phyloP scores from a whole-genome alignment of 2,113 vertebrate species.

The Silurus glanis region DNA sequence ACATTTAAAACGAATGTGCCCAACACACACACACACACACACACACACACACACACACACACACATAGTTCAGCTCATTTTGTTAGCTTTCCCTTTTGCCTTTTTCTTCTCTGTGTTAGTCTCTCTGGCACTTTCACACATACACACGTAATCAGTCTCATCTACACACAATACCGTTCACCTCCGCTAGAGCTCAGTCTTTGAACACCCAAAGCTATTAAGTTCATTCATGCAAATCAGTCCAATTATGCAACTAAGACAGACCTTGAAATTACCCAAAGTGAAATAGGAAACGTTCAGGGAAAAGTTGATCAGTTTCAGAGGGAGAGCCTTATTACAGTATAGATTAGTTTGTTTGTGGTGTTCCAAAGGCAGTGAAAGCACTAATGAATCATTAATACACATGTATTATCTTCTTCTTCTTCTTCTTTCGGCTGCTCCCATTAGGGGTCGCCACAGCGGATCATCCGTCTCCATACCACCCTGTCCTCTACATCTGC shows the following conservation, averaged over 20 bases:
- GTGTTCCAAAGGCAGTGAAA: background rate
- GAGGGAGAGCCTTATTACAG: background rate
- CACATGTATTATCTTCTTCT: too few relatives aligned
- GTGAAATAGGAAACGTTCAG: slow-evolving; percentile 32
- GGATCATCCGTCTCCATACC: too few relatives aligned
- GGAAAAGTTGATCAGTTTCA: background rate
- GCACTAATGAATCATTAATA: background rate
- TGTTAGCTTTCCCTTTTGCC: background rate
- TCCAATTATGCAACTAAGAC: slow-evolving; percentile 72
- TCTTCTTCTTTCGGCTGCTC: too few relatives aligned
- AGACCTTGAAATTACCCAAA: slow-evolving; percentile 66
- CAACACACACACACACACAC: slow-evolving; percentile 7
- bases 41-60: background rate
- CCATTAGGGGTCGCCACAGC: too few relatives aligned
- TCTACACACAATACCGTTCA: slow-evolving; percentile 21
- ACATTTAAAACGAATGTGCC: background rate
- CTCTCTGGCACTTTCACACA: slow-evolving; percentile 21
- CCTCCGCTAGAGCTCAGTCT: slow-evolving; percentile 28
- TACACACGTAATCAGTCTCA: slow-evolving; percentile 35
- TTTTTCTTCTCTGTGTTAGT: background rate
- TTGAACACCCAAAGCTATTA: slow-evolving; percentile 65
- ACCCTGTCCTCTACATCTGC: too few relatives aligned
- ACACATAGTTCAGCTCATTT: background rate
- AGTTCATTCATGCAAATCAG: slow-evolving; percentile 72
- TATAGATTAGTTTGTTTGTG: background rate